These are phyloP conservation scores for Andrena cerasifolii DNA, from an alignment of 1,140 invertebrate species.

Conservation along the genomic window DNA sequence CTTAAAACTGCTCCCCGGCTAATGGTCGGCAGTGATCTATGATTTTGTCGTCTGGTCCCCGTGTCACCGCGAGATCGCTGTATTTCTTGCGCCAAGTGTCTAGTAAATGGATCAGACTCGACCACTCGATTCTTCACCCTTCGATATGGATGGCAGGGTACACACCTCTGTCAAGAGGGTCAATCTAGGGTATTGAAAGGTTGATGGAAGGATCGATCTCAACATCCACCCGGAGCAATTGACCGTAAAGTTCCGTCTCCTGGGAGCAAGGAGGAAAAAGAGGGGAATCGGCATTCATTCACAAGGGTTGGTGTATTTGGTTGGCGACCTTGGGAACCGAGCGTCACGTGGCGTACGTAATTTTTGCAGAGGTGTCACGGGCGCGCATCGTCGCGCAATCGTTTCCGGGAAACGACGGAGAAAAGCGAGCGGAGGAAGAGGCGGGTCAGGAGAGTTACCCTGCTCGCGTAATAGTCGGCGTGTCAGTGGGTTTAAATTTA, in stretches of 20 bases:
- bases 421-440: background rate
- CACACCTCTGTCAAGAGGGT: too few relatives aligned
- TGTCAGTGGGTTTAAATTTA: constrained; percentile 61
- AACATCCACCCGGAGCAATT: too few relatives aligned
- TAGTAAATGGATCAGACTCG: too few relatives aligned
- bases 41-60: too few relatives aligned
- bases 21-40: background rate
- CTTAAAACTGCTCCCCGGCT: background rate
- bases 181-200: too few relatives aligned
- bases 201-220: too few relatives aligned
- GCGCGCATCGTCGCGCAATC: constrained; percentile 39
- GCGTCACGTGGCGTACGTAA: constrained; percentile 36
- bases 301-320: background rate
- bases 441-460: background rate
- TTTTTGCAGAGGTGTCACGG: constrained; percentile 42
- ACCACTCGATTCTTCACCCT: too few relatives aligned
- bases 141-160: too few relatives aligned
- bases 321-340: constrained; percentile 10
- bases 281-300: background rate
- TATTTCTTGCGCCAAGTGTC: too few relatives aligned
- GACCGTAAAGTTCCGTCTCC: too few relatives aligned
- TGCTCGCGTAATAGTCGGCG: constrained; percentile 61
- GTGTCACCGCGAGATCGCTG: too few relatives aligned
- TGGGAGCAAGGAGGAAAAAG: too few relatives aligned
- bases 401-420: constrained; percentile 48